Percentiles rank a stretch among this genome's conserved stretches.
These are phyloP conservation scores for Syrrhaptes paradoxus DNA, from an alignment of 2,113 vertebrate species.

Conservation along the genomic window DNA sequence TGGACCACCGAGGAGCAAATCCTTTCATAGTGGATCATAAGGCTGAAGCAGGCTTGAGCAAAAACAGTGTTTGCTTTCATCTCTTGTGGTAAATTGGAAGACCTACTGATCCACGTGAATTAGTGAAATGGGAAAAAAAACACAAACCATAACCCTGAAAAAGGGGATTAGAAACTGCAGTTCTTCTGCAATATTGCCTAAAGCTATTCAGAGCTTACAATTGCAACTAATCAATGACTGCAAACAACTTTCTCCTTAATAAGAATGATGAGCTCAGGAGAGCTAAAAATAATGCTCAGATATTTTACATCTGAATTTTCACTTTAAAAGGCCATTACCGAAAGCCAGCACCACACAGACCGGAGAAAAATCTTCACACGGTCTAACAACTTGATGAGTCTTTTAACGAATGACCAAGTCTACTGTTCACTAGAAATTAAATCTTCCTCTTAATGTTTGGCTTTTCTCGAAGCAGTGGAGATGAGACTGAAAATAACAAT, in stretches of 20 bases:
- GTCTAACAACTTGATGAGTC: slow-evolving; percentile 2
- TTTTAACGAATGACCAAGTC: not conserved
- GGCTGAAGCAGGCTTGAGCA: not conserved
- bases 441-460: not conserved
- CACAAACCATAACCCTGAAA: not conserved
- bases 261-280: not conserved
- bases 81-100: not conserved
- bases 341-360: not conserved
- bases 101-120: not conserved
- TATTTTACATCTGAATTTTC: slow-evolving; percentile 37
- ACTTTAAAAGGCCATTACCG: not conserved
- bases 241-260: slow-evolving; percentile 9
- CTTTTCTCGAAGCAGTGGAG: not conserved
- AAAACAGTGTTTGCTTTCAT: not conserved
- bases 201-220: not conserved
- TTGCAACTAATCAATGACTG: slow-evolving; percentile 16
- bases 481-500: not conserved
- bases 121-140: not conserved
- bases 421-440: not conserved
- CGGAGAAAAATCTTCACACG: not conserved
- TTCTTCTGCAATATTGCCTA: not conserved
- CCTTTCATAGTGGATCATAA: not conserved
- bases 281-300: not conserved
- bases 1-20: not conserved
- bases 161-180: not conserved